These are phyloP conservation scores for Miniopterus natalensis DNA, from an alignment of 2,113 vertebrate genomes.

Conservation along the genomic window DNA sequence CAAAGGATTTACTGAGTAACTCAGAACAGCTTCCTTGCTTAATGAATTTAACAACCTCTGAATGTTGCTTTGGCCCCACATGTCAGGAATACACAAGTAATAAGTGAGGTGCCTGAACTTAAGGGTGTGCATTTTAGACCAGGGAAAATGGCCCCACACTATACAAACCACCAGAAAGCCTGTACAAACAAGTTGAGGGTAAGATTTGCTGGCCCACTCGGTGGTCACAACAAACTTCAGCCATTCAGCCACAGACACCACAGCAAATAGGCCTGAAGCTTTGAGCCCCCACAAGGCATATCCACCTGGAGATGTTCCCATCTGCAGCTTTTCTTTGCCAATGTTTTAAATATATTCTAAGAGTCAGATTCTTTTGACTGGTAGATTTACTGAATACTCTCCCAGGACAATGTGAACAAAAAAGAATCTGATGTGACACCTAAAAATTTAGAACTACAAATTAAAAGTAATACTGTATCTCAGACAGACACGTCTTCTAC, in stretches of 20 bases:
- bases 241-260: neutral
- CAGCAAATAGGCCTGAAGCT: neutral
- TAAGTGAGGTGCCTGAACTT: neutral
- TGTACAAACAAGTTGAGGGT: neutral
- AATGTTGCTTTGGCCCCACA: neutral
- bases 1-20: neutral
- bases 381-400: neutral
- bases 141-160: neutral
- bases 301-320: neutral
- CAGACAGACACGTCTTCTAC: neutral
- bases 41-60: neutral
- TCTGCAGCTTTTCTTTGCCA: neutral
- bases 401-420: neutral
- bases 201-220: neutral
- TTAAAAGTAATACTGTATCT: neutral
- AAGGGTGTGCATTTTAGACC: neutral
- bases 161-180: neutral
- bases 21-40: neutral
- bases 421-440: neutral
- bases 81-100: neutral
- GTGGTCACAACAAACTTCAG: neutral
- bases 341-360: conserved; percentile 58
- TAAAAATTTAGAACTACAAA: conserved; percentile 15
- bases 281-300: neutral
- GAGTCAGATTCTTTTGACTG: conserved; percentile 1